Evolutionary conservation across 2,797 vertebrate species (phyloP).

Genomic region (Muscicapa striata): DNA sequence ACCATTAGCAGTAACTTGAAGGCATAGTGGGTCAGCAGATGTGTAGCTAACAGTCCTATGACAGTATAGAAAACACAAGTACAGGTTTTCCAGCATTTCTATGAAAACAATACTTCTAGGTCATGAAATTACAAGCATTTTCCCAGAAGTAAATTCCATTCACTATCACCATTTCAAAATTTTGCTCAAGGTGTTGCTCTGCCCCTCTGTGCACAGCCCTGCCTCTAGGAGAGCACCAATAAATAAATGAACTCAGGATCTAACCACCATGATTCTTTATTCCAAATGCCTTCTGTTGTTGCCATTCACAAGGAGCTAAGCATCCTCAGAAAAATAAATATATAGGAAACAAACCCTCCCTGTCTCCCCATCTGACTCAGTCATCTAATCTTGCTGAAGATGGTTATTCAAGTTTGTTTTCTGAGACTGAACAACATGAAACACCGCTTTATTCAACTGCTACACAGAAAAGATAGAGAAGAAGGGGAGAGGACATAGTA

Average conservation of each 20-base stretch:
- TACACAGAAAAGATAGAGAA: not conserved
- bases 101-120: not conserved
- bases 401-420: not conserved
- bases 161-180: not conserved
- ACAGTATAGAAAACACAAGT: not conserved
- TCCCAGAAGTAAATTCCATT: not conserved
- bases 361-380: not conserved
- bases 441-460: not conserved
- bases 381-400: not conserved
- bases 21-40: not conserved
- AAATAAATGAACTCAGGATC: not conserved
- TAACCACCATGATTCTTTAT: not conserved
- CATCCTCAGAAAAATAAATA: not conserved
- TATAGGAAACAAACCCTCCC: not conserved
- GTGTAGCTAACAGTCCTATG: not conserved
- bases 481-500: not conserved
- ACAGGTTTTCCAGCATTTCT: not conserved
- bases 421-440: not conserved
- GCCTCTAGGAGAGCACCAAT: not conserved
- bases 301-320: not conserved
- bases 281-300: not conserved
- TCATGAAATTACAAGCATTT: not conserved
- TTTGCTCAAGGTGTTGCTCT: not conserved
- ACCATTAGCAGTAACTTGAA: not conserved
- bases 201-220: not conserved